phyloP scores from a whole-genome alignment of 2,113 vertebrate species.

The Oncorhynchus masou region DNA sequence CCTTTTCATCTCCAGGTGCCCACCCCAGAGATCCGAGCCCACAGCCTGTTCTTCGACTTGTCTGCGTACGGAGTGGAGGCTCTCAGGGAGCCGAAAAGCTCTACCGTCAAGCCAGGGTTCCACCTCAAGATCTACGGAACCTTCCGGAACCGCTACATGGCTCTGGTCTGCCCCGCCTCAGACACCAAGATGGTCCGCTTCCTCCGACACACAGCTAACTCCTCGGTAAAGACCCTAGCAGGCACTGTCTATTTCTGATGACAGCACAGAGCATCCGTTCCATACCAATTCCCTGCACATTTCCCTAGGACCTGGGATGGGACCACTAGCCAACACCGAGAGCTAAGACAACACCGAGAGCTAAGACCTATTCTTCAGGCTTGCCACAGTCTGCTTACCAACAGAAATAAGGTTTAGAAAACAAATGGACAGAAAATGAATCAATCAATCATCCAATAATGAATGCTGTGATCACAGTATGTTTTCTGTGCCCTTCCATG shows the following conservation, averaged over 20 bases:
- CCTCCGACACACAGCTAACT: slow-evolving; percentile 75
- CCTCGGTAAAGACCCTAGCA: slow-evolving; percentile 61
- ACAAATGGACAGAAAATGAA: background rate
- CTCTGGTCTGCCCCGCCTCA: slow-evolving; percentile 69
- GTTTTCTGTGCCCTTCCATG: background rate
- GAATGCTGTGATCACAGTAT: background rate
- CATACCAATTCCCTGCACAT: too few species aligned
- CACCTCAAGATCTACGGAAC: slow-evolving; percentile 82
- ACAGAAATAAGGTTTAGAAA: background rate
- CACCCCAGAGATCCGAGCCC: slow-evolving; percentile 78
- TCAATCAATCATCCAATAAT: background rate
- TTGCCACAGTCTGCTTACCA: background rate
- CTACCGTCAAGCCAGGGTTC: slow-evolving; percentile 67
- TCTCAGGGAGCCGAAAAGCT: slow-evolving; percentile 61
- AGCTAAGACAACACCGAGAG: background rate
- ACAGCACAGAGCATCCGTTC: background rate
- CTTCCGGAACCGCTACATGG: slow-evolving; percentile 78
- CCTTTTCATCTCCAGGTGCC: slow-evolving; percentile 64
- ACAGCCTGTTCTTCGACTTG: slow-evolving; percentile 78
- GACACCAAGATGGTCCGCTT: slow-evolving; percentile 79
- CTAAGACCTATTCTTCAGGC: background rate
- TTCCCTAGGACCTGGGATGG: background rate
- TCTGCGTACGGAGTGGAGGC: slow-evolving; percentile 78
- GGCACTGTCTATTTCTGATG: background rate
- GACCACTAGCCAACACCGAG: background rate